phyloP scores from a whole-genome alignment of 1,140 invertebrate genomes.

The Eriosoma lanigerum region DNA sequence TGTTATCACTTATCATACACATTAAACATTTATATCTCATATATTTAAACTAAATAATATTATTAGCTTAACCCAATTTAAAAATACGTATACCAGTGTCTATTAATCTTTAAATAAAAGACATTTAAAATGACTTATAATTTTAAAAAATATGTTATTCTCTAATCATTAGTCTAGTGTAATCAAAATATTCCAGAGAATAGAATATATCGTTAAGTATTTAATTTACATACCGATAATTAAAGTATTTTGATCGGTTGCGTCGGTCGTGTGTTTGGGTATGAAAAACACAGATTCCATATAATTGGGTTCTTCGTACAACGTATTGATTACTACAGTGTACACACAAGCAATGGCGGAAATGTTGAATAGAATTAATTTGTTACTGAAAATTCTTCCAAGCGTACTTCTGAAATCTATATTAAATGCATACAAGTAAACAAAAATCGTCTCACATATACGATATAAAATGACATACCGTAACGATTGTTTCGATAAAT shows the following conservation, averaged over 20 bases:
- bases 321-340: slow-evolving; percentile 29
- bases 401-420: slow-evolving; percentile 45
- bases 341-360: slow-evolving; percentile 35
- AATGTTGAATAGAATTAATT: slow-evolving; percentile 20
- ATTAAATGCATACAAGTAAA: neutral
- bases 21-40: neutral
- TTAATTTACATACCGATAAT: slow-evolving; percentile 12
- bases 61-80: neutral
- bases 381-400: slow-evolving; percentile 28
- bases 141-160: too few relatives aligned
- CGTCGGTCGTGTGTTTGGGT: slow-evolving; percentile 21
- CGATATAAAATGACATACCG: neutral
- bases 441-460: neutral
- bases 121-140: too few relatives aligned
- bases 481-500: slow-evolving; percentile 43
- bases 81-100: too few relatives aligned
- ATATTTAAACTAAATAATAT: neutral
- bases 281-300: slow-evolving; percentile 45
- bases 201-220: neutral
- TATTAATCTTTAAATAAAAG: too few relatives aligned
- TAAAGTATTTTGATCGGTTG: slow-evolving; percentile 32
- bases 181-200: too few relatives aligned
- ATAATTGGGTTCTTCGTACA: slow-evolving; percentile 45
- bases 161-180: too few relatives aligned
- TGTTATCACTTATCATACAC: neutral